Evolutionary conservation across 2,797 vertebrate species (phyloP).

Genomic region (Typhlichthys eigenmanni): DNA sequence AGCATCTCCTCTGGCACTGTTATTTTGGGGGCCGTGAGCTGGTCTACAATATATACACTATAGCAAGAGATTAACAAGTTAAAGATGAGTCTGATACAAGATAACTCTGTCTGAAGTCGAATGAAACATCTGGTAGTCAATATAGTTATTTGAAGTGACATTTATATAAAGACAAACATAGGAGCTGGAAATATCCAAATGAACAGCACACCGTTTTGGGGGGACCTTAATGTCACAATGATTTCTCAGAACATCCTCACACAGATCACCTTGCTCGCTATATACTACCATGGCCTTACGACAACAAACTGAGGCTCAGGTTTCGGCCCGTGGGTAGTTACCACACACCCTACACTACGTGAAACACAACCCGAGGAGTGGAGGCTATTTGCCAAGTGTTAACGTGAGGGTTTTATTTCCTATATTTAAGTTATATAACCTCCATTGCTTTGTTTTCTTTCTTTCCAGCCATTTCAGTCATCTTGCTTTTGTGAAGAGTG

Average conservation of each 20-base stretch:
- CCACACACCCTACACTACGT: constrained; percentile 52
- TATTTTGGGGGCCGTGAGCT: too few relatives aligned
- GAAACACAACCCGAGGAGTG: constrained; percentile 54
- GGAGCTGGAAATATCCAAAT: constrained; percentile 16
- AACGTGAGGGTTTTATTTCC: constrained; percentile 43
- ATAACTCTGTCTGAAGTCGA: not conserved
- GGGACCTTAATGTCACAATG: too few relatives aligned
- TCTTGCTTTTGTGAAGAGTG: constrained; percentile 18
- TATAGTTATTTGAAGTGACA: constrained; percentile 8
- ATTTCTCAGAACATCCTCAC: constrained; percentile 9
- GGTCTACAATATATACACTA: constrained; percentile 2
- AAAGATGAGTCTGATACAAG: not conserved
- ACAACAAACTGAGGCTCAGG: constrained; percentile 53
- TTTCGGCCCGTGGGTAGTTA: constrained; percentile 57
- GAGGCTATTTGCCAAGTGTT: constrained; percentile 39
- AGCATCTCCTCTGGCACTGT: too few relatives aligned
- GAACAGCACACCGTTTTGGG: constrained; percentile 10
- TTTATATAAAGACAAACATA: not conserved
- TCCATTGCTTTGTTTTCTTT: constrained; percentile 39
- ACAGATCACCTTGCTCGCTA: constrained; percentile 38
- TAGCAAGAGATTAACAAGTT: constrained; percentile 7
- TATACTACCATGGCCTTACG: constrained; percentile 40
- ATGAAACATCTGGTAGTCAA: not conserved
- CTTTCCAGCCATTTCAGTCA: constrained; percentile 14
- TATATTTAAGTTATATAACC: constrained; percentile 33